Conservation (phyloP, 2,888 invertebrate species). For the Drosophila meridiana region DNA sequence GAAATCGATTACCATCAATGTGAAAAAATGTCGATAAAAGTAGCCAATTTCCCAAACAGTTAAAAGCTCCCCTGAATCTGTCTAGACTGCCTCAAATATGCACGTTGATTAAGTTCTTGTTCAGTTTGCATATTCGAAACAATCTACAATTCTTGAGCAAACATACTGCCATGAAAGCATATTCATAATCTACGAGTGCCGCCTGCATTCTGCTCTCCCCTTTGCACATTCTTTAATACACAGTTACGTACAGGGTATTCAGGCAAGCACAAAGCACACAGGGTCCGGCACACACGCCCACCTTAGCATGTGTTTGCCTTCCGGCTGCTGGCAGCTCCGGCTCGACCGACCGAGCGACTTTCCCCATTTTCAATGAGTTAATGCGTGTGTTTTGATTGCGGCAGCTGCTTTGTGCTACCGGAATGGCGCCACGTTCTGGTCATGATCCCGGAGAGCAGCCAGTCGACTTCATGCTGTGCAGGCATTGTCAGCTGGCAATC, state of each 20-base stretch:
- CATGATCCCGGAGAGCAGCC: background rate
- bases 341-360: background rate
- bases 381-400: constrained; percentile 55
- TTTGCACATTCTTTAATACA: background rate
- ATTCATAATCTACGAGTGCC: background rate
- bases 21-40: no score
- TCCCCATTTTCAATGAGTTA: constrained; percentile 46
- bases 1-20: no score
- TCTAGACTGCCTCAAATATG: background rate
- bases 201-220: background rate
- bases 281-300: constrained; percentile 2
- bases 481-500: constrained; percentile 63
- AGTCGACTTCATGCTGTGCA: constrained; percentile 13
- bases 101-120: background rate
- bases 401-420: constrained; percentile 34
- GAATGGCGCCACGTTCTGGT: constrained; percentile 1
- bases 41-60: no score
- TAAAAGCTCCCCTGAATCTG: background rate
- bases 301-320: constrained; percentile 69
- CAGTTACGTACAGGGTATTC: background rate
- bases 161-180: background rate
- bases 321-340: constrained; percentile 42
- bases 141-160: background rate
- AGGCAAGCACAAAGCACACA: background rate
- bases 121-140: background rate